These are phyloP conservation scores for Macrochelys suwanniensis DNA, from an alignment of 2,797 vertebrate genomes.

Conservation along the genomic window DNA sequence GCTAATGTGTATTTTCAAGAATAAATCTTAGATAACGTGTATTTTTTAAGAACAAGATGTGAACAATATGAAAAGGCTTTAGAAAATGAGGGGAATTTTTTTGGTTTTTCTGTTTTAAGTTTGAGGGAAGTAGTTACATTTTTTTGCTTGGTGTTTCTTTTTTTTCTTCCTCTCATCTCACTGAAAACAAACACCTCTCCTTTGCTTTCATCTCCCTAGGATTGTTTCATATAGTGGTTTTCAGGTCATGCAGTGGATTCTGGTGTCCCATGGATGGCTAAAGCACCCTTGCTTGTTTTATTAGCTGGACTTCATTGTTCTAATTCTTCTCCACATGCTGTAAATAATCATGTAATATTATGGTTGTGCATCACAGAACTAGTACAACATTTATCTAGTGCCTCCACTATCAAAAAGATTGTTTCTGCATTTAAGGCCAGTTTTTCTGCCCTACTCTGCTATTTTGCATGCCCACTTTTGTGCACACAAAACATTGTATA, in stretches of 20 bases:
- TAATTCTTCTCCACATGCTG: slow-evolving; percentile 23
- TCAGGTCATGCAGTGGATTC: not conserved
- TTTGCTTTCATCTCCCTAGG: slow-evolving; percentile 28
- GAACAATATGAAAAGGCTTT: not conserved
- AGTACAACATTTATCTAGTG: slow-evolving; percentile 29
- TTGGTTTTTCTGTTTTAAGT: not conserved
- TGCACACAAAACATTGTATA: not conserved
- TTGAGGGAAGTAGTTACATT: slow-evolving; percentile 28
- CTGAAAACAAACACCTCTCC: not conserved
- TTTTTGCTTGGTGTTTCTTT: not conserved
- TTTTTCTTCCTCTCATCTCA: not conserved
- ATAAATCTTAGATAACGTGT: not conserved
- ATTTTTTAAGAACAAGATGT: not conserved
- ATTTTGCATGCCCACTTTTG: rapidly evolving
- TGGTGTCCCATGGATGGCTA: slow-evolving; percentile 30
- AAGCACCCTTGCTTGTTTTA: slow-evolving; percentile 48
- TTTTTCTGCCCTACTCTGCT: not conserved
- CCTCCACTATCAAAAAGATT: slow-evolving; percentile 55
- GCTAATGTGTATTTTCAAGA: not conserved
- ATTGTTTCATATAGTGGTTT: not conserved
- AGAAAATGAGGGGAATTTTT: not conserved
- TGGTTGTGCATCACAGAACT: slow-evolving; percentile 53
- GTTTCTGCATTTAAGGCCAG: slow-evolving; percentile 25
- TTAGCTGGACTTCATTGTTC: slow-evolving; percentile 52
- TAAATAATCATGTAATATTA: slow-evolving; percentile 31